Percentiles rank a stretch among this genome's conserved stretches.
Conservation (phyloP, 1,140 invertebrate species). For the Panonychus citri region DNA sequence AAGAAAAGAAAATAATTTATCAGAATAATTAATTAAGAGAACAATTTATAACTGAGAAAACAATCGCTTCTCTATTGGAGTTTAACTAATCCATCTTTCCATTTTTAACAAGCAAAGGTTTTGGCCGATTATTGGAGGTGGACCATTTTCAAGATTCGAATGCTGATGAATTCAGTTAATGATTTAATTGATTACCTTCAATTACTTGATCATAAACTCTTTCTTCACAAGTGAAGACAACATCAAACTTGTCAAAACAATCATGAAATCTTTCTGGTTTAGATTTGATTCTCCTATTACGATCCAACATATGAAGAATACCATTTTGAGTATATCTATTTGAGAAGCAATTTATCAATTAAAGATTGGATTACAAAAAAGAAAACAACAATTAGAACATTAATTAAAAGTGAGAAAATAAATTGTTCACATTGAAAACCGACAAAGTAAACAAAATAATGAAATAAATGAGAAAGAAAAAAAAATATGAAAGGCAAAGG, state of each 20-base stretch:
- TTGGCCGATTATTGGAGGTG: no score
- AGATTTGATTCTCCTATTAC: conserved; percentile 83
- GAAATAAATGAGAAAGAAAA: background rate
- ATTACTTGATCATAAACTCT: conserved; percentile 85
- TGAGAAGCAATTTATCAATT: background rate
- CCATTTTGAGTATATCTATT: conserved; percentile 90
- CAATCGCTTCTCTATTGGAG: no score
- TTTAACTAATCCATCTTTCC: no score
- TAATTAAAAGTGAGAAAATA: background rate
- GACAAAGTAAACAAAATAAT: no score
- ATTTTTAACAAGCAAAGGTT: no score
- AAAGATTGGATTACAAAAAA: background rate
- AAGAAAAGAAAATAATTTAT: background rate
- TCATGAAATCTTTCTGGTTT: conserved; percentile 84
- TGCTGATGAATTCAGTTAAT: background rate
- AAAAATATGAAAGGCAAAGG: background rate
- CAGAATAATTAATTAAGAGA: no score
- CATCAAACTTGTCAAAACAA: conserved; percentile 72
- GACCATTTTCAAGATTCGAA: conserved; percentile 6
- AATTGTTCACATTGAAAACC: background rate
- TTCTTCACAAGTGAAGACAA: conserved; percentile 93
- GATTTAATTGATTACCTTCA: conserved; percentile 27
- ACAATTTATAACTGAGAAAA: no score
- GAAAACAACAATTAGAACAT: background rate
- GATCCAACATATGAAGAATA: conserved; percentile 88